Evolutionary conservation across 2,888 invertebrate genomes (phyloP).

Genomic region (Himalopsyche japonica): DNA sequence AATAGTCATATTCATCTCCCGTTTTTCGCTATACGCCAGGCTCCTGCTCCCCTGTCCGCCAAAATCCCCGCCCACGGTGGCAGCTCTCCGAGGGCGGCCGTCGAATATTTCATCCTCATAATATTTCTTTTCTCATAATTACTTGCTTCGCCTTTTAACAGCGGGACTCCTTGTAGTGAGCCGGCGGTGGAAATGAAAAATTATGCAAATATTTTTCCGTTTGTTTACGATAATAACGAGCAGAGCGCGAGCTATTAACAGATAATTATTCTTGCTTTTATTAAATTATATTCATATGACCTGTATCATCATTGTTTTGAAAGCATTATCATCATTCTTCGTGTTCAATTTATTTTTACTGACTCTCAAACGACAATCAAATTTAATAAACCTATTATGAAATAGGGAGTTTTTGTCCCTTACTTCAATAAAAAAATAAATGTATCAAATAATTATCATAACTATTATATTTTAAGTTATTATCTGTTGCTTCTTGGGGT

Average conservation of each 20-base stretch:
- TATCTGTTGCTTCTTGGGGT: too few relatives aligned
- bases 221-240: conserved; percentile 29
- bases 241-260: conserved; percentile 5
- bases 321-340: not conserved
- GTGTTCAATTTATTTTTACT: not conserved
- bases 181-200: conserved; percentile 31
- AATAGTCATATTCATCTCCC: not conserved
- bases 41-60: not conserved
- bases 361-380: conserved; percentile 3
- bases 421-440: too few relatives aligned
- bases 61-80: not conserved
- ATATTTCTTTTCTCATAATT: conserved; percentile 33
- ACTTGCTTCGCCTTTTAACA: conserved; percentile 34
- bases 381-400: too few relatives aligned
- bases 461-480: too few relatives aligned
- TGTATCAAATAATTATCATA: too few relatives aligned
- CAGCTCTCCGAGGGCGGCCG: not conserved
- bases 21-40: not conserved
- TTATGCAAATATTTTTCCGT: conserved; percentile 29
- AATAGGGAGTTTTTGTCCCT: too few relatives aligned
- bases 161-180: conserved; percentile 18
- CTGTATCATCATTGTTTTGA: not conserved
- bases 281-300: not conserved
- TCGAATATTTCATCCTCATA: conserved; percentile 31
- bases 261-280: not conserved